These are phyloP conservation scores for Scomberomorus guttatus DNA, from an alignment of 2,797 vertebrate genomes.

Conservation along the genomic window DNA sequence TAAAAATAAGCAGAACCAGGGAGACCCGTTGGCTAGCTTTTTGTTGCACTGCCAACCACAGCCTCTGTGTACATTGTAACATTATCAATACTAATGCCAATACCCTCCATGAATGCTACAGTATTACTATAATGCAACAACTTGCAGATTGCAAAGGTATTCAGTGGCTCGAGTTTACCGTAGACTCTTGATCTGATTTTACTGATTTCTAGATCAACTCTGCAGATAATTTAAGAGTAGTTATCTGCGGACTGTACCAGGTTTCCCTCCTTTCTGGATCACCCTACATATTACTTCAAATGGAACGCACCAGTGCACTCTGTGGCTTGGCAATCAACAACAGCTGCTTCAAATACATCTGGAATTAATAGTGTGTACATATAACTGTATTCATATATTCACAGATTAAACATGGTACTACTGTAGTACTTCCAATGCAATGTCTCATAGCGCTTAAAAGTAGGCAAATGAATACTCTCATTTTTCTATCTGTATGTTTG, in stretches of 20 bases:
- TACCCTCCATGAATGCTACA: not conserved
- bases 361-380: not conserved
- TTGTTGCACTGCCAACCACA: not conserved
- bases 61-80: not conserved
- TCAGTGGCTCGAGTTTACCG: not conserved
- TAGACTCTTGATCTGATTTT: not conserved
- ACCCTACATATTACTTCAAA: conserved; percentile 7
- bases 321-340: not conserved
- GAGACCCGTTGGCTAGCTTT: not conserved
- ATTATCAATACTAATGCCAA: not conserved
- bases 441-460: not conserved
- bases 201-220: not conserved
- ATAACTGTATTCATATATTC: not conserved
- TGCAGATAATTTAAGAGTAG: not conserved
- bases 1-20: not conserved
- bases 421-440: not conserved
- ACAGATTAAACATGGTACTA: not conserved
- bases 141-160: not conserved
- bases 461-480: not conserved
- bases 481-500: not conserved
- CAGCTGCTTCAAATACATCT: conserved; percentile 5
- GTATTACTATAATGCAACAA: not conserved
- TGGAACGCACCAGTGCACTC: not conserved
- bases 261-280: conserved; percentile 11
- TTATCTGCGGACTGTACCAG: not conserved